These are phyloP conservation scores for Peucedramus taeniatus DNA, from an alignment of 2,113 vertebrate species.

Conservation along the genomic window DNA sequence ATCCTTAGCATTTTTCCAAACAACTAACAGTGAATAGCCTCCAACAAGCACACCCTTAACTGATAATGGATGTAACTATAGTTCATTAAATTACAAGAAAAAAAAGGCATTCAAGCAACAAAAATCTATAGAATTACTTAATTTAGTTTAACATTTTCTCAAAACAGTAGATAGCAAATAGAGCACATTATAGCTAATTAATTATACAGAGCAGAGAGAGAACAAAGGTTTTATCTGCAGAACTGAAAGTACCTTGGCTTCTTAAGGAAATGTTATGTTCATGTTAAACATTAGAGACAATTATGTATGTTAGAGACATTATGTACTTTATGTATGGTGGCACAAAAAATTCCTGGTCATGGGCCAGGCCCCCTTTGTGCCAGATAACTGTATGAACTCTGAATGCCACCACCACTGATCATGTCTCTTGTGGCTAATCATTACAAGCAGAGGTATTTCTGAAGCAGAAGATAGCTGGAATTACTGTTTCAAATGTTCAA, in stretches of 20 bases:
- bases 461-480: background rate
- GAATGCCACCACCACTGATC: background rate
- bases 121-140: background rate
- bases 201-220: background rate
- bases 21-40: background rate
- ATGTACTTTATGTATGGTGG: background rate
- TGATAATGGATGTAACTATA: background rate
- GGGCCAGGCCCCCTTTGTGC: background rate
- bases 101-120: background rate
- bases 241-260: background rate
- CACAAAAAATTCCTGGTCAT: background rate
- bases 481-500: background rate
- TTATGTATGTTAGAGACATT: background rate
- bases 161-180: background rate
- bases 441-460: background rate
- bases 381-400: background rate
- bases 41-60: background rate
- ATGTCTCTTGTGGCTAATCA: background rate
- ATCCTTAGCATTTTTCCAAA: background rate
- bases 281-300: background rate
- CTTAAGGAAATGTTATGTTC: background rate
- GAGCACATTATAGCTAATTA: background rate
- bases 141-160: background rate
- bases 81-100: background rate
- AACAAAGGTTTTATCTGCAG: background rate